Evolutionary conservation across 2,113 vertebrate species (phyloP).

Genomic region (Cathartes aura): DNA sequence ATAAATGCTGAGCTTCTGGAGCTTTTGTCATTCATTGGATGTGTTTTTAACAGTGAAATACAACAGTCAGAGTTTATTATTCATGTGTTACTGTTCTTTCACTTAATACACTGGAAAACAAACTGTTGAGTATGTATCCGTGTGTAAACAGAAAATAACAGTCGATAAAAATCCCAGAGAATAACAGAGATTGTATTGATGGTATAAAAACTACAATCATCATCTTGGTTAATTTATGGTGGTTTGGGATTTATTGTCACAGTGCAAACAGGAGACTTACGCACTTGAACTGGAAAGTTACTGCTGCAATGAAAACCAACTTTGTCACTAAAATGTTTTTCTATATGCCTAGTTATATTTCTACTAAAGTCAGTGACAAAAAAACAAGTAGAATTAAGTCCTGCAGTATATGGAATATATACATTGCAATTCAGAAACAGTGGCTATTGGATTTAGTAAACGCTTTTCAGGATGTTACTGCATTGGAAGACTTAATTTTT

Average conservation of each 20-base stretch:
- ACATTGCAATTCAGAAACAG: background rate
- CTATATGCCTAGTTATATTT: background rate
- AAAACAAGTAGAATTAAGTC: background rate
- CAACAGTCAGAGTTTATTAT: background rate
- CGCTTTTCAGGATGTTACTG: background rate
- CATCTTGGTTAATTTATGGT: background rate
- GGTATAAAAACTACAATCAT: background rate
- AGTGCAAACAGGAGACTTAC: rapidly evolving
- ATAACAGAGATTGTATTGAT: background rate
- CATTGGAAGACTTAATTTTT: background rate
- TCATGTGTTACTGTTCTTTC: background rate
- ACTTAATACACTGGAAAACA: background rate
- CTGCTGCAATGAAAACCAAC: background rate
- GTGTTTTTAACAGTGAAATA: background rate
- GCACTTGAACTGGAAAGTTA: background rate
- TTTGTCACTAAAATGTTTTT: background rate
- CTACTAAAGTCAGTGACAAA: background rate
- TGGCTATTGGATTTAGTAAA: background rate
- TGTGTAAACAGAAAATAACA: background rate
- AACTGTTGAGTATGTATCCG: background rate
- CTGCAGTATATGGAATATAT: background rate
- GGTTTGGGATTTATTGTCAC: background rate
- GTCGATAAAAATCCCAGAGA: background rate
- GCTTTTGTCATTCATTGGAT: background rate
- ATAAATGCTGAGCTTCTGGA: background rate